Evolutionary conservation across 2,888 invertebrate species (phyloP).

Genomic region (Bombylius major): DNA sequence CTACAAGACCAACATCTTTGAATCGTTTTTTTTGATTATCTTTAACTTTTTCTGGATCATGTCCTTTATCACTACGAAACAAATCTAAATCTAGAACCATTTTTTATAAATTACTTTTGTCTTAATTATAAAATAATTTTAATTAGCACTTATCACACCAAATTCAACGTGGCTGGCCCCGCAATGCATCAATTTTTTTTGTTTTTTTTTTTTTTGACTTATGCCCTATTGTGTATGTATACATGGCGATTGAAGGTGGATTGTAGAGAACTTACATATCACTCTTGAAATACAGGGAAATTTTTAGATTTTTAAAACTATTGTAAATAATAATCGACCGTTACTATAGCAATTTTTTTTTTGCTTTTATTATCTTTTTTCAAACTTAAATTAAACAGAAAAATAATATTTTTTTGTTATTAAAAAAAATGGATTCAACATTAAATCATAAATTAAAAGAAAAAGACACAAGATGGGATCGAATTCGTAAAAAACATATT

Average conservation of each 20-base stretch:
- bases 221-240: too few relatives aligned
- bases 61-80: constrained; percentile 93
- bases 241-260: too few relatives aligned
- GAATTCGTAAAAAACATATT: constrained; percentile 30
- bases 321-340: too few relatives aligned
- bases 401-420: too few relatives aligned
- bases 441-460: not conserved
- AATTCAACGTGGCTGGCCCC: constrained; percentile 3
- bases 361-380: not conserved
- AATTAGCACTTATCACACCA: not conserved
- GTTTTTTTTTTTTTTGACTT: too few relatives aligned
- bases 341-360: not conserved
- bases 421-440: not conserved
- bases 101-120: constrained; percentile 16
- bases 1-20: constrained; percentile 84
- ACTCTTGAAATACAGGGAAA: too few relatives aligned
- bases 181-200: too few relatives aligned
- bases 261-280: too few relatives aligned
- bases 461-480: constrained; percentile 35
- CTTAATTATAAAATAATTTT: not conserved
- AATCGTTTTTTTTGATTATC: constrained; percentile 87
- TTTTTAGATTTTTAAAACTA: too few relatives aligned
- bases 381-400: too few relatives aligned
- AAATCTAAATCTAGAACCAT: constrained; percentile 97
- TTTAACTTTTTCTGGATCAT: constrained; percentile 78